Evolutionary conservation across 2,888 invertebrate genomes (phyloP), one percentile per base, ranked within the genome.

Genomic region (Drosophila mimetica): DNA sequence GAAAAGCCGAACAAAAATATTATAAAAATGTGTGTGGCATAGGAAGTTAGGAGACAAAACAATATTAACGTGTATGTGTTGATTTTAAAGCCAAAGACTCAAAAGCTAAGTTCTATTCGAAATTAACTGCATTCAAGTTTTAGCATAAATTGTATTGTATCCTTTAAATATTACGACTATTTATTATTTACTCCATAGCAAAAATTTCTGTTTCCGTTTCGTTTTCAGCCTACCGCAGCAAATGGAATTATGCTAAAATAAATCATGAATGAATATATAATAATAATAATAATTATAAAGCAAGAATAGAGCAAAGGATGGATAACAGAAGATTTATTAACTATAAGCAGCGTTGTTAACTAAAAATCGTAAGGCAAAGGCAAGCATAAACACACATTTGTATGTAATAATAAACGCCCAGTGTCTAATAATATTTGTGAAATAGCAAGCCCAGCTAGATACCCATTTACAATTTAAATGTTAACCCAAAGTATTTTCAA

Each of bases 401-500:
- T 80, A 80, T 75, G 75, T 79, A 83, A 78, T 71, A 53, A 58
- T 52, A 47, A 57, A 59, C 18, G 61, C 67, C 69, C 69, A 59
- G 60, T 70, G 69, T 70, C 70, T 67, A 70, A 70, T 66, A 65
- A 76, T 77, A 79, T 64, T 66, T 81, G 82, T 71, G 69, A 80
- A 83, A 79, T 70, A 83, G 79, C 60, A 74, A 82, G 74, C 77
- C 60, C 61, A 71, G 67, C 75, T 67, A 74, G 71, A 74, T 79
- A 77, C 76, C 81, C 71, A 77, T 72, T 59, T 53, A 53, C 52
- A 36, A 70, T 53, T 79, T 77, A 77, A 82, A 83, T 79, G 81
- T 83, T 81, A 83, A 84, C 85, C 79, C 75, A 77, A 85, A 85
- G 86, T 86, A 85, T 85, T 85, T 80, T 82, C 78, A 82, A 86